These are phyloP conservation scores for Hyphantria cunea DNA, from an alignment of 1,140 invertebrate genomes.

Conservation along the genomic window DNA sequence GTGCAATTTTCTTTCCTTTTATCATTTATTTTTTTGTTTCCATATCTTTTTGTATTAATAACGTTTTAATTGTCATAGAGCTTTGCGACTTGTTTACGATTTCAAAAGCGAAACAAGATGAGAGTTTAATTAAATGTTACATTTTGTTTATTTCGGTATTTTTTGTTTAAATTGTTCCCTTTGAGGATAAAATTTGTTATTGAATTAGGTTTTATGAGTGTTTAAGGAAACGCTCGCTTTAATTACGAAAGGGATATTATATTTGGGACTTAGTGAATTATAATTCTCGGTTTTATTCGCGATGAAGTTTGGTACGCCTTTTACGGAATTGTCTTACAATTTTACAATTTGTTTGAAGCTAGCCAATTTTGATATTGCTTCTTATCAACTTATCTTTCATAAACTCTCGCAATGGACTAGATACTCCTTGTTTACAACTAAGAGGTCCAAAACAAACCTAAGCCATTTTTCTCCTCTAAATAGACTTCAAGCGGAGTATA, in stretches of 20 bases:
- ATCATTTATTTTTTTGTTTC: constrained; percentile 1
- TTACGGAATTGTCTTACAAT: no score
- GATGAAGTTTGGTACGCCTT: background rate
- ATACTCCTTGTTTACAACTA: no score
- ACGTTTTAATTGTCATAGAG: constrained; percentile 9
- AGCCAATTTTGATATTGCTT: no score
- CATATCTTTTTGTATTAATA: constrained; percentile 5
- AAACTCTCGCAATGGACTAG: no score
- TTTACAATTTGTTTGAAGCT: no score
- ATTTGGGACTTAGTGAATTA: background rate
- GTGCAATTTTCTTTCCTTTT: background rate
- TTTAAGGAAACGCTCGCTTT: background rate
- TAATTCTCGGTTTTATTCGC: background rate
- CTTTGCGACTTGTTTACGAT: constrained; percentile 8
- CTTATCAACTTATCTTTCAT: no score
- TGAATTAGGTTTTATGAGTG: background rate
- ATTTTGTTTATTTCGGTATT: constrained; percentile 3
- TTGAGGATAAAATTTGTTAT: constrained; percentile 2
- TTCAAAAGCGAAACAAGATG: constrained; percentile 14
- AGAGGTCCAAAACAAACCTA: no score
- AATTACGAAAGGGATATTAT: background rate
- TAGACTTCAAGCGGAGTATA: no score
- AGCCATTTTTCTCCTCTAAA: no score
- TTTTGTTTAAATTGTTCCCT: background rate
- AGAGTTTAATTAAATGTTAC: constrained; percentile 14